Evolutionary conservation across 2,797 vertebrate species (phyloP), one percentile per base, ranked within the genome.

Genomic region (Benthosema pterotum): DNA sequence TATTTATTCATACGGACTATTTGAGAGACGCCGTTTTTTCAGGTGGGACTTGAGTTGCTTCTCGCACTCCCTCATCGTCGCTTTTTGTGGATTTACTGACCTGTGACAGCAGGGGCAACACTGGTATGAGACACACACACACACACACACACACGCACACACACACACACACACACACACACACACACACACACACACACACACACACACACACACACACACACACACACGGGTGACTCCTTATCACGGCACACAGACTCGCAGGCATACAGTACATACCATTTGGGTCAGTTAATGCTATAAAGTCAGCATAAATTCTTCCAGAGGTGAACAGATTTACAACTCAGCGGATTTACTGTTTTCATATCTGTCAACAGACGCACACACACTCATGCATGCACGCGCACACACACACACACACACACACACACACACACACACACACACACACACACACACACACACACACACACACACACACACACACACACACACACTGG

Each of bases 361-460:
- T 2, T 61, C 43, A 6, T 78, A 74, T 80, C 75, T 58, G 65
- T 65, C 50, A 28, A 17, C 50, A 28, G 11, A 18, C 9, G 7
- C 3, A 7, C 16, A 25, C 9, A 5, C 42, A 13, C 12, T 6
- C 52, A 22, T n/a, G 17, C 52, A 45, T 15, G 42, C 49, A 47
- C 43, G 25, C 42, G 25, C 17, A 43, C 32, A 16, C 16, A 2
- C 28, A 49, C 16, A 12, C 18, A 46, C 45, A 46, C 12, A n/a
- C 45, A n/a, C 14, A 46, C 12, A 46, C 45, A 3, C 45, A 43
- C 42, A 43, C 42, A 43, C 42, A 8, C 42, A 43, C 42, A 43
- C 42, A 43, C 42, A 43, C 42, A 8, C 42, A 43, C 42, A 43
- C 42, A 43, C 42, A 4, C 42, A 43, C 42, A 43, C 42, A 43